These are phyloP conservation scores for Flexamia atlantica DNA, from an alignment of 2,888 invertebrate genomes.

Conservation along the genomic window DNA sequence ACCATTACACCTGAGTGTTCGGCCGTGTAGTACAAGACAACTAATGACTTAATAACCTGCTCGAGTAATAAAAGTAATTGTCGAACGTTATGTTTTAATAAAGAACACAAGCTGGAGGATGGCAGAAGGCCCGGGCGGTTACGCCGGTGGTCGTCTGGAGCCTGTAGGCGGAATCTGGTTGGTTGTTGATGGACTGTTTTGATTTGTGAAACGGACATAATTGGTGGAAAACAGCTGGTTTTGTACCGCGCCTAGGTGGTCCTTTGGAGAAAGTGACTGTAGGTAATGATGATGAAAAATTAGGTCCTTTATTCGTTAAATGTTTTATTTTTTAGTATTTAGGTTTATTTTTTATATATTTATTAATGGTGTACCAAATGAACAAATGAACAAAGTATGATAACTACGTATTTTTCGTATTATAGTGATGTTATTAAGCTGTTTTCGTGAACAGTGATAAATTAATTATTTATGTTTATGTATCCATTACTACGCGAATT, in stretches of 20 bases:
- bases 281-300: too few relatives aligned
- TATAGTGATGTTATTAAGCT: too few relatives aligned
- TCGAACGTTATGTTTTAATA: slow-evolving; percentile 1
- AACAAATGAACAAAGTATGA: too few relatives aligned
- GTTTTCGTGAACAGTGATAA: too few relatives aligned
- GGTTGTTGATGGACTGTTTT: not conserved
- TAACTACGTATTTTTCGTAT: too few relatives aligned
- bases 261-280: not conserved
- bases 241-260: not conserved
- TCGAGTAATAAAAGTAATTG: not conserved
- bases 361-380: too few relatives aligned
- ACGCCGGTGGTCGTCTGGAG: not conserved
- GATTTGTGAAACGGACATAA: slow-evolving; percentile 6
- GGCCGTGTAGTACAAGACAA: not conserved
- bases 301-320: too few relatives aligned
- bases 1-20: not conserved
- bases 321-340: too few relatives aligned
- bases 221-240: not conserved
- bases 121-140: not conserved
- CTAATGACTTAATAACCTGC: not conserved
- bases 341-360: too few relatives aligned
- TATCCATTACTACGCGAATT: too few relatives aligned
- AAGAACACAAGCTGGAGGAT: not conserved
- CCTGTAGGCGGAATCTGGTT: not conserved
- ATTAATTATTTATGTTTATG: too few relatives aligned